Evolutionary conservation across 2,113 vertebrate species (phyloP), one percentile per base, ranked within the genome.

Genomic region (Gambusia affinis): DNA sequence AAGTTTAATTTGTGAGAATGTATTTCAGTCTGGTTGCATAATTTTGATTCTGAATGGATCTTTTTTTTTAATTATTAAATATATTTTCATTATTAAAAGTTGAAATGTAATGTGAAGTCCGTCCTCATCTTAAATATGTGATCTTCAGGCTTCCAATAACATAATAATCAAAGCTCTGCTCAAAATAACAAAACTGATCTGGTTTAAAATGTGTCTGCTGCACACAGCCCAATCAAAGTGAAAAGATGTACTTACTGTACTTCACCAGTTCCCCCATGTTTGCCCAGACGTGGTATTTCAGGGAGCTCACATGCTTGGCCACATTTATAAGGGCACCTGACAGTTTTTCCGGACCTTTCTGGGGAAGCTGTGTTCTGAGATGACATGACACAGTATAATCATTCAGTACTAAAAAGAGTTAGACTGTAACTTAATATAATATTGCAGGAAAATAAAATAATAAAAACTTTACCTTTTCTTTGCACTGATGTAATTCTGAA

Each of bases 251-350:
- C 94, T 92, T 87, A 95, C 95, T 94, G 87, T 93, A 94, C 67
- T 93, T 84, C 79, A 94, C 88, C 79, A 94, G 73, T 24, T 81
- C 79, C 67, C 85, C 73, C 94, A 95, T 95, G 83, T 94, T 95
- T 85, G 92, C 90, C 95, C 94, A 95, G 57, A 95, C 91, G 4
- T 85, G 89, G 88, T 92, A 94, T 81, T 93, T 94, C 47, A 95
- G 90, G 31, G 92, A 94, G 51, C 93, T 90, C 71, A 95, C 67
- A 28, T 95, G 92, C 35, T 91, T 89, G 60, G 93, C 89, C 73
- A 94, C 91, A 61, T 94, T 78, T n/a, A 95, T 92, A 19, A 95
- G 92, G 65, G 80, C 87, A 12, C 84, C 81, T 0, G 92, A 79
- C 73, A 93, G 29, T 27, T 89, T 89, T 67, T 81, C 92, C 28